Base-by-base conservation (phyloP, 2,797 vertebrate species). In the Silurus aristotelis region DNA sequence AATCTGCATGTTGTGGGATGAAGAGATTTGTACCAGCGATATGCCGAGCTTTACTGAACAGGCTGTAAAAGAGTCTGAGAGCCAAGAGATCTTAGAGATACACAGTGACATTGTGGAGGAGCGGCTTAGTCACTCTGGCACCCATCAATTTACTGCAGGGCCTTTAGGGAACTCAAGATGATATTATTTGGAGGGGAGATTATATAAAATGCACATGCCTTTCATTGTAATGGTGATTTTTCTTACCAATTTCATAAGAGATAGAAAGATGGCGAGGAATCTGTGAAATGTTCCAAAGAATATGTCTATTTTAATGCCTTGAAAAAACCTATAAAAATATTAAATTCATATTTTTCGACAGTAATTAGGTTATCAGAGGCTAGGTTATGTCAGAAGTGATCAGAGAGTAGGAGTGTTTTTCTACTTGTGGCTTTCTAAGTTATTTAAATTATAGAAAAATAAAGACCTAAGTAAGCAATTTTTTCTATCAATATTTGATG, bases 271-370 rank as follows among this genome's bases (percentile, higher is more conserved):
- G 38, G 38, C 38, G 38, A 38, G 22, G 56, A 88, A 77, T 82
- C 61, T 79, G 76, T 58, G 64, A 79, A 83, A 73, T 82, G 79
- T 61, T 56, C 48, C 31, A 27, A 52, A n/a, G 19, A 55, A 43
- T 64, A 27, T 85, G 63, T 82, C 70, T 86, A 71, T 71, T 87
- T 64, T 73, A 87, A 83, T 77, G 56, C 52, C 56, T 83, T 83
- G 83, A 63, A 87, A 84, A 58, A 66, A 67, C 48, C 48, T 52
- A 52, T 52, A 66, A 52, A 68, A 87, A 76, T 75, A 77, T 73
- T 86, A 58, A 71, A 60, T 81, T 77, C 80, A 81, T 66, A 86
- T 87, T 84, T 88, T 81, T 84, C 87, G 87, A 85, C 77, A 86
- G 83, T 83, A 78, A 87, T 87, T 87, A 83, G 38, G 77, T 83